A percentile compares a stretch with the other conserved stretches of the same genome.
These are phyloP conservation scores for Xanthostigma xanthostigma DNA, from an alignment of 2,888 invertebrate genomes.

Conservation along the genomic window DNA sequence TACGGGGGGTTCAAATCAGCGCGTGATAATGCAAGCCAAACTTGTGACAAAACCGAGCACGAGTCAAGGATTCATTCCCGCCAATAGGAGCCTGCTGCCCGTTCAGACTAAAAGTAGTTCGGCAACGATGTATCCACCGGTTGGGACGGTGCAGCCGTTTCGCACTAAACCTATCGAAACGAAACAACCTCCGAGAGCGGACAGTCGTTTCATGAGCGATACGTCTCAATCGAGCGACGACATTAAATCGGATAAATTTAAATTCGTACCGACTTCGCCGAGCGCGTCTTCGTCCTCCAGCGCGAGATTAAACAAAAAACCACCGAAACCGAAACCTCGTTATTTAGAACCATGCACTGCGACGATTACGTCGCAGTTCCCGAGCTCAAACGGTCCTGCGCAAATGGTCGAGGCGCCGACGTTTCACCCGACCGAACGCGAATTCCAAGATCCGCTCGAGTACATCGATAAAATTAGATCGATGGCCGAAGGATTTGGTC, in stretches of 20 bases:
- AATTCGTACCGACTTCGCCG: conserved; percentile 28
- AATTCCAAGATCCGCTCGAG: conserved; percentile 74
- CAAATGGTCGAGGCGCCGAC: conserved; percentile 59
- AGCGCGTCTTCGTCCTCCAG: conserved; percentile 29
- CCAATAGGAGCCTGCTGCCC: neutral
- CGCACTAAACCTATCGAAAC: conserved; percentile 23
- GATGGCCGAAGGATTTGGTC: conserved; percentile 63
- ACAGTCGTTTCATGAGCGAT: neutral
- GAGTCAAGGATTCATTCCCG: conserved; percentile 8
- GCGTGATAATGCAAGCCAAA: conserved; percentile 47
- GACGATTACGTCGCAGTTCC: conserved; percentile 27
- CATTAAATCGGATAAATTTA: conserved; percentile 1
- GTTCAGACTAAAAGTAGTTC: conserved; percentile 10
- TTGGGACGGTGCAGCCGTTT: conserved; percentile 38
- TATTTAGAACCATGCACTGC: conserved; percentile 18
- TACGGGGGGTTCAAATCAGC: conserved; percentile 43
- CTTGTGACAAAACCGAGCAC: conserved; percentile 39
- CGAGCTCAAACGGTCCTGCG: conserved; percentile 31
- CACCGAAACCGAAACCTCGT: conserved; percentile 19
- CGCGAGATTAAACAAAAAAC: conserved; percentile 24
- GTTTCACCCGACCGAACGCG: conserved; percentile 66
- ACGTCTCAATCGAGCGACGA: neutral
- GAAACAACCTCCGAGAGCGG: conserved; percentile 8
- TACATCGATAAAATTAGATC: conserved; percentile 69
- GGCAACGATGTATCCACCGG: conserved; percentile 28